Evolutionary conservation across 2,888 invertebrate species (phyloP).

Genomic region (Pandemis heparana): DNA sequence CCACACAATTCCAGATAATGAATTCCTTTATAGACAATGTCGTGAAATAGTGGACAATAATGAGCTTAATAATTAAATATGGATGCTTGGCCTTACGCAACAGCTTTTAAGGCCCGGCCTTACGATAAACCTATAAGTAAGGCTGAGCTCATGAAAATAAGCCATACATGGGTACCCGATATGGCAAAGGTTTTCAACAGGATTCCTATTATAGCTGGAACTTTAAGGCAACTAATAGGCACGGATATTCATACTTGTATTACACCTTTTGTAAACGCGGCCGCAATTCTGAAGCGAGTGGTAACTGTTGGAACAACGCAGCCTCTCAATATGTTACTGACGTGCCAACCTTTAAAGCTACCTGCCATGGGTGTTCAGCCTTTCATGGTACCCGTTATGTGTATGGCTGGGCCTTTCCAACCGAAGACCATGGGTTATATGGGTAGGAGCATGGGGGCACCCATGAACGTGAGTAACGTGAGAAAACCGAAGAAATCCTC

Average conservation of each 20-base stretch:
- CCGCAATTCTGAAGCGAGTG: background rate
- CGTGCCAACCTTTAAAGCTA: background rate
- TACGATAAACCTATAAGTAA: background rate
- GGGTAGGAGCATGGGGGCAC: background rate
- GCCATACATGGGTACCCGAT: background rate
- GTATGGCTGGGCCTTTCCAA: background rate
- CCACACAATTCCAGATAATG: background rate
- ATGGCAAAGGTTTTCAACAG: background rate
- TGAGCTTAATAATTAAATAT: background rate
- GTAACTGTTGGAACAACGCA: background rate
- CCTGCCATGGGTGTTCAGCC: background rate
- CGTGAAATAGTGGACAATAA: background rate
- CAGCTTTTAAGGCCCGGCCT: background rate
- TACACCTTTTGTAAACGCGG: background rate
- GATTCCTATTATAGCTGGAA: background rate
- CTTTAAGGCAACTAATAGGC: background rate
- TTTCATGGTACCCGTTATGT: background rate
- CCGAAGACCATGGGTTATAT: background rate
- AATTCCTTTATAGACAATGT: background rate
- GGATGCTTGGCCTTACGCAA: background rate
- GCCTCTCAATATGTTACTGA: background rate
- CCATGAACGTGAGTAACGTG: background rate
- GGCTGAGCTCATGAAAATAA: background rate
- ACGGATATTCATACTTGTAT: background rate
- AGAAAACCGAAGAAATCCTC: background rate